phyloP scores from a whole-genome alignment of 1,140 invertebrate genomes.

The Achatina immaculata region DNA sequence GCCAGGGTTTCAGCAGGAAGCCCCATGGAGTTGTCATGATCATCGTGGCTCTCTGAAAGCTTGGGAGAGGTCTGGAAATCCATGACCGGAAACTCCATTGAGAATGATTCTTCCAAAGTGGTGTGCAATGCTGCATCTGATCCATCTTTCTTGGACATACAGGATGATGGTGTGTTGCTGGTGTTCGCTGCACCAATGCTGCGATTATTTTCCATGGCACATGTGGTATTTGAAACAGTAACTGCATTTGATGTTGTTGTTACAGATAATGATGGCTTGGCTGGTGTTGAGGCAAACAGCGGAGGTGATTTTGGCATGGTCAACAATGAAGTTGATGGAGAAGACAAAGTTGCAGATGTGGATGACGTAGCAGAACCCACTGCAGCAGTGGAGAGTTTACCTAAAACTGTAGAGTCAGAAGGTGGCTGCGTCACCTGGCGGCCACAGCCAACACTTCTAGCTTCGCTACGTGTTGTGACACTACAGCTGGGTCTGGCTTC shows the following conservation, averaged over 20 bases:
- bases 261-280: not conserved
- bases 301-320: slow-evolving; percentile 17
- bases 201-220: not conserved
- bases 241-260: not conserved
- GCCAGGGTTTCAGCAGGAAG: slow-evolving; percentile 27
- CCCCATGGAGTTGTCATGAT: slow-evolving; percentile 38
- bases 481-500: not conserved
- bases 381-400: not conserved
- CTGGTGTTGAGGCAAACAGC: not conserved
- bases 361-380: not conserved
- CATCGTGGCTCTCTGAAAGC: slow-evolving; percentile 30
- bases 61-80: slow-evolving; percentile 37
- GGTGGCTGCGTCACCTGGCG: not conserved
- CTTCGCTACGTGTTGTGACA: slow-evolving; percentile 6
- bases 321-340: not conserved
- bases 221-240: not conserved
- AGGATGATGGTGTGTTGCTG: not conserved
- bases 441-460: not conserved
- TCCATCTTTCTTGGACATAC: slow-evolving; percentile 23
- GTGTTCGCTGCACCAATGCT: not conserved
- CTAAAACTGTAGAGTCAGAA: not conserved
- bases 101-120: slow-evolving; percentile 35
- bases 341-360: not conserved
- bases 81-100: slow-evolving; percentile 33
- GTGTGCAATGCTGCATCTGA: not conserved